Evolutionary conservation across 2,797 vertebrate genomes (phyloP).

Genomic region (Cossypha polioptera): DNA sequence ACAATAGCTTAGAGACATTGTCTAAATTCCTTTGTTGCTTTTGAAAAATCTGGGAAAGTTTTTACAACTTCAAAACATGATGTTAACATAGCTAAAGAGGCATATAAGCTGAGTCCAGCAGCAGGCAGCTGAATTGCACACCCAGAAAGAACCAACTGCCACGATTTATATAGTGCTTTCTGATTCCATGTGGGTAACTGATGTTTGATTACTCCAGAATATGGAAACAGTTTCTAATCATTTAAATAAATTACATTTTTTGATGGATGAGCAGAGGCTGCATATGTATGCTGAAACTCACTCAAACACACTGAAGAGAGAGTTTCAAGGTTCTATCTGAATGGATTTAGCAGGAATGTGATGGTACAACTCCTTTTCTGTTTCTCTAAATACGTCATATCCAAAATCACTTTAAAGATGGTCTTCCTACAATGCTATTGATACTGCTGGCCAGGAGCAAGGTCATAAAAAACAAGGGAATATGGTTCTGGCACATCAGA

Average conservation of each 20-base stretch:
- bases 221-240: slow-evolving; percentile 14
- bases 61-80: background rate
- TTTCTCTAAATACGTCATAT: background rate
- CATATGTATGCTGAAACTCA: background rate
- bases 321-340: background rate
- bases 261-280: background rate
- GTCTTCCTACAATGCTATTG: background rate
- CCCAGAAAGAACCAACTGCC: background rate
- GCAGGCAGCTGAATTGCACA: background rate
- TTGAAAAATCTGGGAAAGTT: background rate
- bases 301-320: background rate
- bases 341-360: background rate
- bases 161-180: background rate
- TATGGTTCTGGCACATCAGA: background rate
- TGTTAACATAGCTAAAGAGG: background rate
- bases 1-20: background rate
- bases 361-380: background rate
- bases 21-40: fast-evolving
- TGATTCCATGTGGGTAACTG: background rate
- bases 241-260: slow-evolving; percentile 35
- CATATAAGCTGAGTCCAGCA: background rate
- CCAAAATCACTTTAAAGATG: background rate
- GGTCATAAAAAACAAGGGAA: background rate
- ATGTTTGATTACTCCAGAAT: slow-evolving; percentile 20
- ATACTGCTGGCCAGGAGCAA: background rate